Conservation (phyloP, 2,113 vertebrate species). For the Delphinus delphis region DNA sequence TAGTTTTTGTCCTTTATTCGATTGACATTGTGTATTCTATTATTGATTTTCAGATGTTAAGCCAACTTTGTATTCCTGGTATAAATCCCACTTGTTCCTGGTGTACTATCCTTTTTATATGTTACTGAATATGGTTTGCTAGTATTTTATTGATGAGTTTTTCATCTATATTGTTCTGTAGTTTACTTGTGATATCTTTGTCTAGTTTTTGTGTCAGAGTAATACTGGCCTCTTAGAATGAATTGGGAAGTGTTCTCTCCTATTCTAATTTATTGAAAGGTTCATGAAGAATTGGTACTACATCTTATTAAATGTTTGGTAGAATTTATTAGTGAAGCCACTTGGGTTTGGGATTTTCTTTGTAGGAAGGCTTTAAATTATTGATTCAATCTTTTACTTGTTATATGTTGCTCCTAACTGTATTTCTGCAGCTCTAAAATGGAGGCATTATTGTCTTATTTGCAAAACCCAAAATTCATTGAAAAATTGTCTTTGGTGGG, state of each 20-base stretch:
- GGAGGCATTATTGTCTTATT: neutral
- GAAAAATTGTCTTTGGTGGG: neutral
- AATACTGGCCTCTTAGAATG: neutral
- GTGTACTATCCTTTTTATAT: neutral
- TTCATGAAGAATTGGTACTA: neutral
- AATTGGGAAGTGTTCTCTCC: neutral
- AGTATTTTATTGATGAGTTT: neutral
- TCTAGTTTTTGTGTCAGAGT: neutral
- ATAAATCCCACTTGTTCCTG: neutral
- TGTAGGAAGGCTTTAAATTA: neutral
- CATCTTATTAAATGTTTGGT: neutral
- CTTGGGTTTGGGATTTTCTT: neutral
- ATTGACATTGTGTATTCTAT: neutral
- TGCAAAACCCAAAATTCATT: neutral
- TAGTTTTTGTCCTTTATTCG: neutral
- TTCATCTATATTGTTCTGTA: neutral
- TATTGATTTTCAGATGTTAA: slow-evolving; percentile 33
- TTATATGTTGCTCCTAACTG: neutral
- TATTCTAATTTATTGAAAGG: neutral
- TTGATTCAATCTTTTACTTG: neutral
- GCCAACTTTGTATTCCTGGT: neutral
- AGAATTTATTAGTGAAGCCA: neutral
- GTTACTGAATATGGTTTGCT: neutral
- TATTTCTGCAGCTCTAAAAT: neutral
- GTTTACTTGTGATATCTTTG: neutral